Evolutionary conservation across 2,888 invertebrate genomes (phyloP), one percentile per base, ranked within the genome.

Genomic region (Leptopilina syphax): DNA sequence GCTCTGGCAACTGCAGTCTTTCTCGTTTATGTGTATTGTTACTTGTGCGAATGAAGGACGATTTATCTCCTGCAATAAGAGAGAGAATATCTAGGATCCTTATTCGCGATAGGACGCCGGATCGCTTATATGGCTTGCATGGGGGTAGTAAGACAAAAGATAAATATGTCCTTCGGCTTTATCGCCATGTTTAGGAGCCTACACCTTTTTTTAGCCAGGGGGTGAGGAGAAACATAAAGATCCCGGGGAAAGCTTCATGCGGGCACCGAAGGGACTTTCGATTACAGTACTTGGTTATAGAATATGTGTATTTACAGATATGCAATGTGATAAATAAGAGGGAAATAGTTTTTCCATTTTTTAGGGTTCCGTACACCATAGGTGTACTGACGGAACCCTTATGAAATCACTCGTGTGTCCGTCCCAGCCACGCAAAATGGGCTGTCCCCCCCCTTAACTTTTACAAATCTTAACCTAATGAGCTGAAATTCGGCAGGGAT

Each of bases 21-120:
- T 70, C 67, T 67, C 68, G 50, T 24, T 70, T 70, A 57, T 70
- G 34, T 70, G 70, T 70, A 70, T 70, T 70, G 70, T 70, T 70
- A 76, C 47, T 63, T 81, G 87, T 85, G 85, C 84, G 87, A 87
- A 86, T 84, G 85, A 87, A 85, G 83, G 78, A 81, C 84, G 86
- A 87, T 87, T 87, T 87, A 87, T 87, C 83, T 87, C 79, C 8
- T 47, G 47, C 83, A 77, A 83, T 80, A 67, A 78, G 77, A 27
- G 18, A 18, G 18, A 18, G 18, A 18, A 18, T 18, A 50, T 70
- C 70, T 70, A 70, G 50, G 70, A 70, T 81, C 82, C 80, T 84
- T 86, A 83, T 82, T 83, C 86, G 81, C 84, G 85, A 83, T 83
- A 82, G 85, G 84, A 85, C 80, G 83, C 84, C 83, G 82, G 79